Evolutionary conservation across 2,888 invertebrate species (phyloP).

Genomic region (Cordilura impudica): DNA sequence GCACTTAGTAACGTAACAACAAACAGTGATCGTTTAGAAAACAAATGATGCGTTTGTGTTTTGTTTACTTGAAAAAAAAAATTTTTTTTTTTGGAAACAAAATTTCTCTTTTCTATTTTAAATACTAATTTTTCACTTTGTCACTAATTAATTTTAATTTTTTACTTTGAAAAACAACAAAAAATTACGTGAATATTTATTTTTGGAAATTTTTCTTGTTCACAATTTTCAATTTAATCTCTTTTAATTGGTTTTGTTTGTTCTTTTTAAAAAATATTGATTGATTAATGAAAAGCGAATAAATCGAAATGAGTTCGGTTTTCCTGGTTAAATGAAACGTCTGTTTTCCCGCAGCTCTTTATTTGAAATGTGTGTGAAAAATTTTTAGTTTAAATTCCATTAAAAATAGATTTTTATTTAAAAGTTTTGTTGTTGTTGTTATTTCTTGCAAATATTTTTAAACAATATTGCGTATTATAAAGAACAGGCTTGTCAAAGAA

Average conservation of each 20-base stretch:
- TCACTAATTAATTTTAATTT: not conserved
- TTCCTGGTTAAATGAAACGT: conserved; percentile 21
- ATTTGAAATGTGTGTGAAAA: conserved; percentile 43
- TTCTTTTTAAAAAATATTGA: not conserved
- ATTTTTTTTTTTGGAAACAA: too few relatives aligned
- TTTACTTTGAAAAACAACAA: not conserved
- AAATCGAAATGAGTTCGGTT: not conserved
- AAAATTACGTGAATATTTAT: too few relatives aligned
- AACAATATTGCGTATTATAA: not conserved
- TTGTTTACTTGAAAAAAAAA: too few relatives aligned
- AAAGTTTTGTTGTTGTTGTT: conserved; percentile 17
- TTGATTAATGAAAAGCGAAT: not conserved
- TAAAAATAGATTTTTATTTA: conserved; percentile 56
- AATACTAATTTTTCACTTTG: not conserved
- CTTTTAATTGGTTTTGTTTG: not conserved
- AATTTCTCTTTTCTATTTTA: too few relatives aligned
- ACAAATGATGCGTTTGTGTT: too few relatives aligned
- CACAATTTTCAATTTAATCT: not conserved
- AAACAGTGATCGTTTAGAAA: not conserved
- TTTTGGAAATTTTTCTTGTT: too few relatives aligned
- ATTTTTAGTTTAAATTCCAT: conserved; percentile 33
- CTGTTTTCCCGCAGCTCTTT: conserved; percentile 34
- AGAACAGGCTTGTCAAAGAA: not conserved
- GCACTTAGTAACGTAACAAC: not conserved
- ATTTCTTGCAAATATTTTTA: conserved; percentile 13